Evolutionary conservation across 2,888 invertebrate species (phyloP).

Genomic region (Reticulitermes lucifugus): DNA sequence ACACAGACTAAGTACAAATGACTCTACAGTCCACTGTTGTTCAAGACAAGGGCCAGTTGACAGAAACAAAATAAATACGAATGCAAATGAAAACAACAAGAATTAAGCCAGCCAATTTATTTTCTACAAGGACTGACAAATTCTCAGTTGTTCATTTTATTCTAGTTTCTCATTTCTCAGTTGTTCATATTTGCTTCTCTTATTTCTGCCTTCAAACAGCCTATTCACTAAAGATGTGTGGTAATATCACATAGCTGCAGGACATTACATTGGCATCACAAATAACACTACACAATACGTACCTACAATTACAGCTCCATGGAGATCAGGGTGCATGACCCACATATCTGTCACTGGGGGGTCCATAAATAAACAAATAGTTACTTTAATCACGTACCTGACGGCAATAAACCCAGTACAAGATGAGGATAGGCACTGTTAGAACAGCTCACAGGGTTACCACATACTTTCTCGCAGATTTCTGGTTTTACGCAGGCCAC

Average conservation of each 20-base stretch:
- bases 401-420: slow-evolving; percentile 29
- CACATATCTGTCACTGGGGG: not conserved
- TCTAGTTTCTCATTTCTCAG: not conserved
- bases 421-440: slow-evolving; percentile 40
- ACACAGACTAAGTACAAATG: not conserved
- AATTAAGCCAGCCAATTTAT: not conserved
- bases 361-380: not conserved
- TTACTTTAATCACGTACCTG: slow-evolving; percentile 22
- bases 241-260: not conserved
- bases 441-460: slow-evolving; percentile 37
- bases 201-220: not conserved
- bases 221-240: not conserved
- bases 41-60: not conserved
- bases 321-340: not conserved
- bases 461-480: slow-evolving; percentile 34
- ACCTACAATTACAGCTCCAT: not conserved
- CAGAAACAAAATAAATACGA: not conserved
- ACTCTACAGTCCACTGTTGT: not conserved
- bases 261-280: not conserved
- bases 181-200: not conserved
- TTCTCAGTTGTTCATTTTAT: not conserved
- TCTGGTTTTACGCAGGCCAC: slow-evolving; percentile 36
- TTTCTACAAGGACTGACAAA: not conserved
- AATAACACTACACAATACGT: not conserved
- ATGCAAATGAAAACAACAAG: slow-evolving; percentile 7